Percentiles rank a stretch among this genome's conserved stretches.
Conservation (phyloP, 2,113 vertebrate genomes). For the Cololabis saira region DNA sequence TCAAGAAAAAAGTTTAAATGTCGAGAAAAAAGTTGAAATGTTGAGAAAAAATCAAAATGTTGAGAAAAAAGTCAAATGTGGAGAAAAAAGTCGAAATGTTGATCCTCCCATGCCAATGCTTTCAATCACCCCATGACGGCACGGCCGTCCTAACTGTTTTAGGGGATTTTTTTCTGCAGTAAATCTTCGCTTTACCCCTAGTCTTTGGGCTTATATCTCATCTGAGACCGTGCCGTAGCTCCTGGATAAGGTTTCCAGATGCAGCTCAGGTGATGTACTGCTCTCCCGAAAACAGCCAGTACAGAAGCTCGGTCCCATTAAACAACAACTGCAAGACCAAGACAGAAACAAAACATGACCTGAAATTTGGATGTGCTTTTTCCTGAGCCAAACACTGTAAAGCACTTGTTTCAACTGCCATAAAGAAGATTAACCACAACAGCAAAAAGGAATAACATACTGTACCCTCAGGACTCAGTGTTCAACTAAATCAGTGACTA, state of each 20-base stretch:
- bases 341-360: slow-evolving; percentile 42
- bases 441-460: slow-evolving; percentile 27
- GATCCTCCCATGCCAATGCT: no score
- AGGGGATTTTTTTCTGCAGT: slow-evolving; percentile 9
- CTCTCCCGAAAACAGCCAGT: slow-evolving; percentile 35
- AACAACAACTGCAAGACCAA: slow-evolving; percentile 42
- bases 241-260: slow-evolving; percentile 42
- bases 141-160: slow-evolving; percentile 27
- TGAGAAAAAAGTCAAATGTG: no score
- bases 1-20: no score
- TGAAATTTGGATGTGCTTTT: slow-evolving; percentile 25
- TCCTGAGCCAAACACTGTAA: slow-evolving; percentile 37
- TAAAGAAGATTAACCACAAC: slow-evolving; percentile 48
- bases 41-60: no score
- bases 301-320: slow-evolving; percentile 34
- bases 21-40: no score
- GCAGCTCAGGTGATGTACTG: slow-evolving; percentile 53
- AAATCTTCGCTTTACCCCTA: slow-evolving; percentile 40
- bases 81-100: no score
- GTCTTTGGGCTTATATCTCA: slow-evolving; percentile 50
- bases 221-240: slow-evolving; percentile 39
- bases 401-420: slow-evolving; percentile 31
- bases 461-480: slow-evolving; percentile 24
- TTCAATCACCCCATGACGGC: slow-evolving; percentile 35
- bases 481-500: slow-evolving; percentile 47